Base-by-base conservation (phyloP, 2,797 vertebrate genomes). In the Tadarida brasiliensis region DNA sequence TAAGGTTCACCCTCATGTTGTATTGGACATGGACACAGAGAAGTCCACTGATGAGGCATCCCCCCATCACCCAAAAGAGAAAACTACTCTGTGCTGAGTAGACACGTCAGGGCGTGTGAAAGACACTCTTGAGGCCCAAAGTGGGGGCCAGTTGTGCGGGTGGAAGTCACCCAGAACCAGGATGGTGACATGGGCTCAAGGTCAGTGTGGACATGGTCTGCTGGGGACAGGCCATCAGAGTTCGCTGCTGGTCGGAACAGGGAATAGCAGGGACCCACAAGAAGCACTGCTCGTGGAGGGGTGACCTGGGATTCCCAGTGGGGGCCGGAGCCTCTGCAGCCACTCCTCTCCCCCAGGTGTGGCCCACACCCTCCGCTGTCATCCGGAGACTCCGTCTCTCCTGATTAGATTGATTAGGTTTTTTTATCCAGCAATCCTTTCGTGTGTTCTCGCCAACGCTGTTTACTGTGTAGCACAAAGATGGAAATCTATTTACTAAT, bases 401-500 rank as follows among this genome's bases (percentile, higher is more conserved):
- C 84, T 2, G 68, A 86, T 22, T 35, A 77, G 88, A 93, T 82
- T 94, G 77, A 89, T 77, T 71, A 61, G 80, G 61, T 59, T 73
- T 92, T 92, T 92, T 95, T 83, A 93, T 91, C 70, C 77, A 33
- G 49, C 92, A 89, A 93, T 87, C 74, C 61, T 63, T 94, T 19
- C 88, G 12, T 76, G 39, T 91, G 82, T 87, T 97, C 83, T 95
- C 91, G 15, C 82, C 74, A 12, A 9, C 20, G 65, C 86, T 96
- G 68, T 94, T 96, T 95, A 83, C 87, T 80, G 88, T 96, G 35
- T 22, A 49, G 82, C 85, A 84, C 92, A 71, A 94, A 92, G 92
- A 95, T 92, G 95, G 59, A 87, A 95, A 90, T 96, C 96, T 97
- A 81, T 96, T 97, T 94, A 92, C 95, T 94, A 94, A 96, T 94